Evolutionary conservation across 1,140 invertebrate species (phyloP), one percentile per base, ranked within the genome.

Genomic region (Cardiocondyla obscurior): DNA sequence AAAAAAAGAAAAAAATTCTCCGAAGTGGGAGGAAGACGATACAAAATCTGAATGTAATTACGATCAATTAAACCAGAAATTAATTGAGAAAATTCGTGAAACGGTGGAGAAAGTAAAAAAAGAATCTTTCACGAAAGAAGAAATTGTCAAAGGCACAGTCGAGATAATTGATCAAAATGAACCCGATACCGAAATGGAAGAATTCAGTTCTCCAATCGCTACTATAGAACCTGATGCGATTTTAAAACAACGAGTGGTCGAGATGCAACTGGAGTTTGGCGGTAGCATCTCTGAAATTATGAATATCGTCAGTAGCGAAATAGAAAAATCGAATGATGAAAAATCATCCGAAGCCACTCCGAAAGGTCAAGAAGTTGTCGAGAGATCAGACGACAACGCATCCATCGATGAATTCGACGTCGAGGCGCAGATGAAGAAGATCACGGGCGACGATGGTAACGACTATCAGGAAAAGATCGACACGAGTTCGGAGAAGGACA

Each of bases 261-360:
- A 95, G 62, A 93, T 94, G 92, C 91, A 92, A 70, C 88, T 95
- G 14, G 94, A 95, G 72, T 94, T 93, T 60, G 89, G 88, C n/a
- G 92, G 90, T 42, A 83, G 85, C 60, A 83, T 93, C 7, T 74
- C 42, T 1, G 84, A 87, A 12, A 83, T 89, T 3, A 67, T 88
- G 0, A 87, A 84, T 19, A 39, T 82, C 14, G 53, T 64, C 12
- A 84, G 53, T 39, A 74, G 58, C 55, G 88, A 90, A 60, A 49
- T 58, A 2, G 84, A 90, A 6, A 91, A 77, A 33, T 87, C 64
- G 0, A 81, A 86, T 5, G 76, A 82, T 1, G 82, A 91, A 3
- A 76, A 58, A 7, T 2, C 44, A 10, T 33, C 39, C 1, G 87
- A 67, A 42, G 22, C 12, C 22, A 2, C 0, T 7, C 3, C 1